These are phyloP conservation scores for Austrolebias charrua DNA, from an alignment of 2,797 vertebrate genomes.

Conservation along the genomic window DNA sequence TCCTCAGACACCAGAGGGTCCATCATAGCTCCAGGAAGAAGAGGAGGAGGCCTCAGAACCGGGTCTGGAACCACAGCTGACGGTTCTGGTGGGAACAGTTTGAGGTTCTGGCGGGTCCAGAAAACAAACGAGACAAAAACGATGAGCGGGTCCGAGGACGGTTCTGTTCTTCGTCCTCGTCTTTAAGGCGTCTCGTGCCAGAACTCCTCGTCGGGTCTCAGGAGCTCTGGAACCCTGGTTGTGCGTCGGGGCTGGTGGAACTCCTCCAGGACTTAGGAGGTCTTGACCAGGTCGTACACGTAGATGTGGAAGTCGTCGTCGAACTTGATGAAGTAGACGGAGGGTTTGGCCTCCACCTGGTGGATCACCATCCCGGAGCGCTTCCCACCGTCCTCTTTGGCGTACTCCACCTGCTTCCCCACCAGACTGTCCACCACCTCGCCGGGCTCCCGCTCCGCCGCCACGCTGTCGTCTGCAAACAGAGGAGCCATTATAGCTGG, in stretches of 20 bases:
- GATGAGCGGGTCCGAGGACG: neutral
- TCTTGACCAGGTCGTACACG: constrained; percentile 97
- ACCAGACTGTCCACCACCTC: constrained; percentile 98
- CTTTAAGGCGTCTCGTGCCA: constrained; percentile 35
- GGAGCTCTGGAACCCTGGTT: neutral
- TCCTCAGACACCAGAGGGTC: constrained; percentile 4
- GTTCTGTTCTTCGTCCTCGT: neutral
- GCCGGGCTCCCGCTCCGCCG: constrained; percentile 92
- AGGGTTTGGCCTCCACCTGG: constrained; percentile 96
- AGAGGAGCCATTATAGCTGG: neutral
- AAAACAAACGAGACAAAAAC: neutral
- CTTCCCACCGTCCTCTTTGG: constrained; percentile 98
- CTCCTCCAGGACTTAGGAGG: constrained; percentile 79
- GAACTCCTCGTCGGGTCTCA: neutral
- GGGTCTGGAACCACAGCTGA: neutral
- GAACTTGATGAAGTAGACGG: constrained; percentile 98
- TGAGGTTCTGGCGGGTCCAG: neutral
- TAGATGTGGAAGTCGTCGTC: constrained; percentile 99
- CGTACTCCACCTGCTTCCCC: constrained; percentile 98
- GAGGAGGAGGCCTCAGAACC: constrained; percentile 1
- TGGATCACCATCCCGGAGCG: constrained; percentile 98
- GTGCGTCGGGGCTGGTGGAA: neutral
- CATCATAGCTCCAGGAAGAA: constrained; percentile 31
- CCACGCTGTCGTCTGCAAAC: constrained; percentile 85
- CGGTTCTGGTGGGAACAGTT: neutral